Conservation (phyloP, 2,113 vertebrate species). For the Erinaceus europaeus region DNA sequence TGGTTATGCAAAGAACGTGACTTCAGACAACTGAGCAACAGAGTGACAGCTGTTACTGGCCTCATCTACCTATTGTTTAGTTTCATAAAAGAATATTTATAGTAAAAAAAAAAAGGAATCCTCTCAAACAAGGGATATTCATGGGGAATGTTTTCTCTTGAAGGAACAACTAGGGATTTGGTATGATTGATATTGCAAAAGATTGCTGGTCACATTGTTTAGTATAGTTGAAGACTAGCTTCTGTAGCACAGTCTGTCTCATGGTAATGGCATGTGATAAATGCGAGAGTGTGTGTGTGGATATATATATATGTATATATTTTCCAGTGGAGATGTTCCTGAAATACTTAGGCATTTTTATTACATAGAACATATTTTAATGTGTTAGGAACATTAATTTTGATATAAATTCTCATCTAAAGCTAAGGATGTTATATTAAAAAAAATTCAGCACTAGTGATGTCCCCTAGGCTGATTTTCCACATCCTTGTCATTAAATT, state of each 20-base stretch:
- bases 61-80: not conserved
- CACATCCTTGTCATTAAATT: not conserved
- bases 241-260: not conserved
- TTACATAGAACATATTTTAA: not conserved
- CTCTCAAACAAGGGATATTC: not conserved
- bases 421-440: not conserved
- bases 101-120: not conserved
- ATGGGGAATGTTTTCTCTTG: not conserved
- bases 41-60: not conserved
- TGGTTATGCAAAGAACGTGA: too few species aligned
- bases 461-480: not conserved
- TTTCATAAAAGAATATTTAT: not conserved
- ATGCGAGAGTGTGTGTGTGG: too few species aligned
- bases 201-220: not conserved
- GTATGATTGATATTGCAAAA: slow-evolving; percentile 2
- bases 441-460: too few species aligned
- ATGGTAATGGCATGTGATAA: not conserved
- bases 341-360: not conserved
- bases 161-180: not conserved
- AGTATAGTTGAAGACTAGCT: not conserved
- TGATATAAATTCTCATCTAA: slow-evolving; percentile 10
- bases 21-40: not conserved
- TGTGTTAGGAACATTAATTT: not conserved
- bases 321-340: not conserved
- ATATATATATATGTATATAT: too few species aligned